Evolutionary conservation across 1,140 invertebrate genomes (phyloP).

Genomic region (Charaxes varanes): DNA sequence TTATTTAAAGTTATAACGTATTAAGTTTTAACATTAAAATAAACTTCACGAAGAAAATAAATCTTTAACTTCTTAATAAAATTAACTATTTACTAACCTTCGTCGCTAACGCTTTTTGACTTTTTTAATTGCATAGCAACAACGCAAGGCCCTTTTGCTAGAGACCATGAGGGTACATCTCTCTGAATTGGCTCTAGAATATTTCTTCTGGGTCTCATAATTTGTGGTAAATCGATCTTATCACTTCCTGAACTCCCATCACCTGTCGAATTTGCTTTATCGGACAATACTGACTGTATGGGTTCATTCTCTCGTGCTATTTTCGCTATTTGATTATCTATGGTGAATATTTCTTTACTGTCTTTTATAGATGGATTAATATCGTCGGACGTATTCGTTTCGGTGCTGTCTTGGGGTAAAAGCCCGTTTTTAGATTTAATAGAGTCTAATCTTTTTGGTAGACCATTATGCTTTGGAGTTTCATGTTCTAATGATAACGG

Average conservation of each 20-base stretch:
- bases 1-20: no score
- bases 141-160: slow-evolving; percentile 63
- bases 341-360: slow-evolving; percentile 49
- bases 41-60: no score
- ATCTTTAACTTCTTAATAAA: slow-evolving; percentile 5
- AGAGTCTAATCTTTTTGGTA: slow-evolving; percentile 38
- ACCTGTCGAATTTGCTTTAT: slow-evolving; percentile 22
- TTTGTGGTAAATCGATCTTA: slow-evolving; percentile 35
- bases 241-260: slow-evolving; percentile 19
- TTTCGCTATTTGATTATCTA: slow-evolving; percentile 48
- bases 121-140: slow-evolving; percentile 49
- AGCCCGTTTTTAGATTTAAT: slow-evolving; percentile 33
- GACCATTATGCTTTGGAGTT: slow-evolving; percentile 42
- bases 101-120: slow-evolving; percentile 27
- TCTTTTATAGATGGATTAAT: slow-evolving; percentile 45
- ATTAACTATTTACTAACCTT: slow-evolving; percentile 23
- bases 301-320: slow-evolving; percentile 15
- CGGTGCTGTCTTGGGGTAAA: slow-evolving; percentile 47
- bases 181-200: slow-evolving; percentile 66
- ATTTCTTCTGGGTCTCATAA: slow-evolving; percentile 53
- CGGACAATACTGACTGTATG: slow-evolving; percentile 25
- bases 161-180: slow-evolving; percentile 57
- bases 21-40: no score
- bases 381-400: slow-evolving; percentile 55
- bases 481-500: slow-evolving; percentile 46